Evolutionary conservation across 2,888 invertebrate genomes (phyloP).

Genomic region (Brenthis ino): DNA sequence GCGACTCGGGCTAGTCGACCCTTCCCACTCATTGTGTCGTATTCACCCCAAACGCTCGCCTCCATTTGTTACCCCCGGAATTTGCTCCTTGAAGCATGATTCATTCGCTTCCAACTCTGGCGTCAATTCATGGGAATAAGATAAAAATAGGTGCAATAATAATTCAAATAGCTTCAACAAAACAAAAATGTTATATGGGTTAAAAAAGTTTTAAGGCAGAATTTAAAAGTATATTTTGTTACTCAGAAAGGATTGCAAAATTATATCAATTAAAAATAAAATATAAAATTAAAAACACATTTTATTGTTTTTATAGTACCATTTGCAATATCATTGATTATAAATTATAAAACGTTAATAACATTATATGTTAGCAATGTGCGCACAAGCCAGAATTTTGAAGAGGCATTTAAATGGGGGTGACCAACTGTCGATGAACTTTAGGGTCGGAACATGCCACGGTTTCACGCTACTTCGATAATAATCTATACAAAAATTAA

Average conservation of each 20-base stretch:
- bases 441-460: conserved; percentile 70
- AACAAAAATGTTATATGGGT: not conserved
- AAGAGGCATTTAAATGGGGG: conserved; percentile 80
- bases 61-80: conserved; percentile 80
- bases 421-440: conserved; percentile 80
- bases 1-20: conserved; percentile 67
- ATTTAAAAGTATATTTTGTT: not conserved
- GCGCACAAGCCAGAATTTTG: conserved; percentile 79
- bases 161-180: not conserved
- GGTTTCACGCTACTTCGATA: conserved; percentile 76
- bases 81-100: conserved; percentile 80
- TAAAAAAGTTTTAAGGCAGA: not conserved
- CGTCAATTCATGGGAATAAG: conserved; percentile 69
- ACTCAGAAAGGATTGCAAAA: not conserved
- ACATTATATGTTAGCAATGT: conserved; percentile 64
- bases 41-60: conserved; percentile 78
- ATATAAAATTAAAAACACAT: not conserved
- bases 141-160: conserved; percentile 46
- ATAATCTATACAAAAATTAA: conserved; percentile 75
- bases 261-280: not conserved
- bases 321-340: conserved; percentile 44
- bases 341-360: conserved; percentile 66
- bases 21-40: conserved; percentile 78
- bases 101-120: conserved; percentile 67
- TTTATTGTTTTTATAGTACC: not conserved